Base-by-base conservation (phyloP, 2,797 vertebrate genomes). In the Chelonia mydas region DNA sequence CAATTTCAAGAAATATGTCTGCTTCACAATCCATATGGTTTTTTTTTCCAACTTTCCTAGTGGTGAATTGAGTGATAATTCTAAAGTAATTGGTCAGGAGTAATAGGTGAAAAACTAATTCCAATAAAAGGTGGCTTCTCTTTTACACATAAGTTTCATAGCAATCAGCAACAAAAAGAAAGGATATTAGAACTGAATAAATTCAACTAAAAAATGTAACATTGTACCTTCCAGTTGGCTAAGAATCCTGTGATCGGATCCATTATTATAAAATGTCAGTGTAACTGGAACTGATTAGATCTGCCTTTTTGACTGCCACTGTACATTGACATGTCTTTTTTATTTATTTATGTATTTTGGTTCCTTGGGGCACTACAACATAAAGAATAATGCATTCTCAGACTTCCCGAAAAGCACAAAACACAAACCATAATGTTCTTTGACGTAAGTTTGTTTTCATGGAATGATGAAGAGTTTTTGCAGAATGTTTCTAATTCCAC, bases 31-130 rank as follows among this genome's bases (percentile, higher is more conserved):
- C 49, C 85, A 1, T 89, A 76, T 11, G 41, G 72, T n/a, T 68
- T 87, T 92, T 72, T n/a, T 68, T 87, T 92, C 9, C 82, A 28
- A 31, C 33, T 92, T 92, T 59, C 74, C 37, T 16, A 87, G 65
- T 15, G 5, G 74, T 90, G 90, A 88, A 94, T 88, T 74, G 90
- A 61, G 19, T 84, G 5, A 79, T 92, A 50, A 84, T 90, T 93
- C 74, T 76, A 15, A 47, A 76, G 41, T 76, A 76, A 13, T 47
- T 49, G 31, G 76, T 89, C 3, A 90, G 80, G 77, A 87, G 47
- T 90, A 85, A 84, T 28, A 78, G 51, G 41, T 11, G 77, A 90
- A 49, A 61, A 65, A 55, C 61, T 84, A n/a, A 31, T 92, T 83
- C 47, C 87, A 57, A 28, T 27, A 85, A 47, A 84, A 89, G 27